Evolutionary conservation across 2,797 vertebrate species (phyloP), one percentile per base, ranked within the genome.

Genomic region (Odontamblyopus lacepedii): DNA sequence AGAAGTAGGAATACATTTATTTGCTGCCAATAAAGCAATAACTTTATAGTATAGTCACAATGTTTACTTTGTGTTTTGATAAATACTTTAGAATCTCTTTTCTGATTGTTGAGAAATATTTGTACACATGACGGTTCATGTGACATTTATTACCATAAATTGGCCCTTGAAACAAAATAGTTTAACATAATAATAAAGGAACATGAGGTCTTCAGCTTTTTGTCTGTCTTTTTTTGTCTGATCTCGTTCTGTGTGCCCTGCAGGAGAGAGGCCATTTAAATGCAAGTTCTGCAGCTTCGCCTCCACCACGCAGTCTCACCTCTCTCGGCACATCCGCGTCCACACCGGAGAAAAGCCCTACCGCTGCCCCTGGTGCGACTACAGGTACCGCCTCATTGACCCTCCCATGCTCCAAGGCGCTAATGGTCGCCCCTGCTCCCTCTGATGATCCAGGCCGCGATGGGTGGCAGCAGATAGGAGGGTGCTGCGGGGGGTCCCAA

Each of bases 301-400:
- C 80, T 99, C 97, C 65, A 98, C 98, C 73, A 99, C 98, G 0
- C 98, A 99, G 76, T 99, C 98, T 0, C 98, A 99, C 92, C 92
- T 99, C 83, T 98, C 97, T 3, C 93, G 98, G 30, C 98, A 99
- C 89, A 97, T 96, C 75, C 96, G 98, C 4, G 97, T 98, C 71
- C 98, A 99, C 93, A 99, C 98, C 0, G 98, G 98, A 78, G 98
- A 99, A 90, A 99, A 99, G 86, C 98, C 98, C 6, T 98, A 98
- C 91, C 95, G 95, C 79, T 99, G 98, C 91, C 98, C 98, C 89
- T 99, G 98, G 98, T 99, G 98, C 90, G 96, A 99, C 90, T 99
- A 99, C 95, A 98, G 98, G 98, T 99, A 96, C 89, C 69, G 83
- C 84, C 87, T 92, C 84, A 79, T 89, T 92, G 92, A 85, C 72